Evolutionary conservation across 1,140 invertebrate genomes (phyloP).

Genomic region (Temnothorax longispinosus): DNA sequence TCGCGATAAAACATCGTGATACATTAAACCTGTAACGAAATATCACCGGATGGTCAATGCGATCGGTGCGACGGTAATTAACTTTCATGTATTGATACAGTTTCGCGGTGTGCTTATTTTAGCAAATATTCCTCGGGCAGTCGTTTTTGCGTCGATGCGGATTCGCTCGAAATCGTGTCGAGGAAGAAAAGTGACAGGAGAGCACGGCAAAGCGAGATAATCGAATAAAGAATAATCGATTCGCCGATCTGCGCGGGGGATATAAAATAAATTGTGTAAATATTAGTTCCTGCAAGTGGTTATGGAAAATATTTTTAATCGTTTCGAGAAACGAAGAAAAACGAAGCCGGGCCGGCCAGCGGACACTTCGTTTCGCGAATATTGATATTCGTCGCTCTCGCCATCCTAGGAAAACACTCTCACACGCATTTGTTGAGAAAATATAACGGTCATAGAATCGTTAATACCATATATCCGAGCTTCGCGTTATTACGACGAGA

Average conservation of each 20-base stretch:
- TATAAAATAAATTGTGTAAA: conserved; percentile 61
- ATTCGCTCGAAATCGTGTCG: conserved; percentile 28
- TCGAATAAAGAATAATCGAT: conserved; percentile 48
- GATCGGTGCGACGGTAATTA: conserved; percentile 54
- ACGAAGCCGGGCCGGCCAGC: background rate
- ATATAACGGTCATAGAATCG: conserved; percentile 24
- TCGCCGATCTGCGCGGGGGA: conserved; percentile 17
- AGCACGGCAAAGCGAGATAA: background rate
- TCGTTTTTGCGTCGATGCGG: conserved; percentile 38
- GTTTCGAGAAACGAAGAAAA: conserved; percentile 31
- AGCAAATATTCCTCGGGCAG: conserved; percentile 46
- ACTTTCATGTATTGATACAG: conserved; percentile 61
- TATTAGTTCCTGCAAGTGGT: conserved; percentile 43
- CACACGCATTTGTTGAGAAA: conserved; percentile 53
- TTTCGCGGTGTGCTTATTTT: conserved; percentile 55
- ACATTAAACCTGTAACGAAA: conserved; percentile 63
- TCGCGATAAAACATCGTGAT: conserved; percentile 48
- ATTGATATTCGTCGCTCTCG: conserved; percentile 47
- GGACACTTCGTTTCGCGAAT: conserved; percentile 44
- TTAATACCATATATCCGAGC: conserved; percentile 17
- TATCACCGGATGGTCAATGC: conserved; percentile 49
- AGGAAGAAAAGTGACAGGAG: background rate
- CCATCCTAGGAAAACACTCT: conserved; percentile 27
- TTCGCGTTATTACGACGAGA: background rate
- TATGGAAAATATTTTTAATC: conserved; percentile 58